Conservation (phyloP, 1,140 invertebrate species). For the Drosophila dunni region DNA sequence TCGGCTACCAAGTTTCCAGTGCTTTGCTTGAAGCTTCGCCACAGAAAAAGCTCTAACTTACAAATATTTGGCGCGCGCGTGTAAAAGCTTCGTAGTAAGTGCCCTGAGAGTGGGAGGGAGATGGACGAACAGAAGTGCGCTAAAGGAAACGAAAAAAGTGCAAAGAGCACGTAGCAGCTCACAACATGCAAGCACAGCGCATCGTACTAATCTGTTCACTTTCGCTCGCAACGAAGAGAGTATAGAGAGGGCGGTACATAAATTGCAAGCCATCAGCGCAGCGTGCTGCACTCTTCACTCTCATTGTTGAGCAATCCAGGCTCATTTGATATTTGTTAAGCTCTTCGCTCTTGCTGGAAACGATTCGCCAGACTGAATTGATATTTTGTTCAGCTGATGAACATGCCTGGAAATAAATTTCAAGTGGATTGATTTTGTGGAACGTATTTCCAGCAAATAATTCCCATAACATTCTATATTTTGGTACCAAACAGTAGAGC, state of each 20-base stretch:
- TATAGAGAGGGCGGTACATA: too few relatives aligned
- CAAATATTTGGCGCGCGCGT: constrained; percentile 1
- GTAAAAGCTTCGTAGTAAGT: constrained; percentile 30
- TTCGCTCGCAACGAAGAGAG: too few relatives aligned
- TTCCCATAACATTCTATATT: constrained; percentile 28
- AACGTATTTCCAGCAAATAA: neutral
- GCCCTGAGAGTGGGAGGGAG: neutral
- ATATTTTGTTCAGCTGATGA: neutral
- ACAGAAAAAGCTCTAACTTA: constrained; percentile 23
- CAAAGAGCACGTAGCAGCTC: neutral
- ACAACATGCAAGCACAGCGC: neutral
- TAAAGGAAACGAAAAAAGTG: neutral
- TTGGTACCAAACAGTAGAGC: constrained; percentile 36
- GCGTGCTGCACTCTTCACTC: too few relatives aligned
- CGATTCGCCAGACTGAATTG: neutral
- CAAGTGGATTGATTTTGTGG: neutral
- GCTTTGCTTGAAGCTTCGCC: constrained; percentile 44
- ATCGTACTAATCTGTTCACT: too few relatives aligned
- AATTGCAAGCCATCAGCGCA: too few relatives aligned
- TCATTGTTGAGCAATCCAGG: too few relatives aligned
- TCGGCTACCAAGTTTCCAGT: constrained; percentile 1
- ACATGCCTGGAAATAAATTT: neutral
- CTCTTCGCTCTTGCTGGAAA: too few relatives aligned
- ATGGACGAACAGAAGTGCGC: neutral
- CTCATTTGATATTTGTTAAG: too few relatives aligned